Evolutionary conservation across 2,888 invertebrate species (phyloP).

Genomic region (Tenthredo amoena): DNA sequence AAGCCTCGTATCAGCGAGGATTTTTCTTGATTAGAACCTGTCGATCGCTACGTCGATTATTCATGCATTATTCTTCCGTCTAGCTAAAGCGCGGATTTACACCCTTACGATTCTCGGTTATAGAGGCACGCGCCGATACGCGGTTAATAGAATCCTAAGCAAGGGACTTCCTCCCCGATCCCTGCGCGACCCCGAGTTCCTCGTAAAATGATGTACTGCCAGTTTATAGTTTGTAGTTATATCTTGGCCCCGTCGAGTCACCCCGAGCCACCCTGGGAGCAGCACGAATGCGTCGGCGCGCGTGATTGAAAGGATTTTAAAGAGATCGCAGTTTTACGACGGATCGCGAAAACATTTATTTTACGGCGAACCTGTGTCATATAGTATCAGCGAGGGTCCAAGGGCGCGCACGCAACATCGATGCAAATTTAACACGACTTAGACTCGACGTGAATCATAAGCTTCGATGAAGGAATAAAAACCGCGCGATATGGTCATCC

Average conservation of each 20-base stretch:
- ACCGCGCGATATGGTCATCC: neutral
- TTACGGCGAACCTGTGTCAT: slow-evolving; percentile 11
- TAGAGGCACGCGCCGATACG: slow-evolving; percentile 57
- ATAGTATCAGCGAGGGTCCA: neutral
- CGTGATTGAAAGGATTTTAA: slow-evolving; percentile 72
- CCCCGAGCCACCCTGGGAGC: slow-evolving; percentile 32
- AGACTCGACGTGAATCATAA: neutral
- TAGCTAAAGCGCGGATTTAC: neutral
- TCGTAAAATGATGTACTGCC: slow-evolving; percentile 66
- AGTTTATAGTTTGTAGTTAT: slow-evolving; percentile 53
- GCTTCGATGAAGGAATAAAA: neutral
- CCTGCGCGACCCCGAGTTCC: slow-evolving; percentile 58
- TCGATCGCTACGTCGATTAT: neutral
- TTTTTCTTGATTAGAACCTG: neutral
- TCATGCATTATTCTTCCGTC: neutral
- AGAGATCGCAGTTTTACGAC: slow-evolving; percentile 67
- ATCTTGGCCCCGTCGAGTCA: neutral
- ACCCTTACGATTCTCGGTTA: slow-evolving; percentile 22
- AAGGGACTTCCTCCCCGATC: slow-evolving; percentile 51
- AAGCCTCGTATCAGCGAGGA: neutral
- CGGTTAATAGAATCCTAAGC: slow-evolving; percentile 68
- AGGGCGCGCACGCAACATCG: neutral
- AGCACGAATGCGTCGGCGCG: slow-evolving; percentile 58
- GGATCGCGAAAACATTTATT: slow-evolving; percentile 29
- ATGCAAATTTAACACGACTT: neutral